Evolutionary conservation across 2,113 vertebrate genomes (phyloP).

Genomic region (Spermophilus dauricus): DNA sequence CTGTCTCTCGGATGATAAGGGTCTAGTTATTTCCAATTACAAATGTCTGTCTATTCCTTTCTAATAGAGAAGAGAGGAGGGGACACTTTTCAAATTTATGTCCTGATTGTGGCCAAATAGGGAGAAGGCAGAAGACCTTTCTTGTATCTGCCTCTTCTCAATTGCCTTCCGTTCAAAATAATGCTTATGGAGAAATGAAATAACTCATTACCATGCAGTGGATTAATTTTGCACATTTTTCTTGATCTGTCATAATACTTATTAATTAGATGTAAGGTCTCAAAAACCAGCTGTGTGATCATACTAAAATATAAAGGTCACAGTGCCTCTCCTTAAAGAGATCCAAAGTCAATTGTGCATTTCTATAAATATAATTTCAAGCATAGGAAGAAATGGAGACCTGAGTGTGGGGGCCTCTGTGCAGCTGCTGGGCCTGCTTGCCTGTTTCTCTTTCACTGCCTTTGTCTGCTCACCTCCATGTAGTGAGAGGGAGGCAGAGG

Average conservation of each 20-base stretch:
- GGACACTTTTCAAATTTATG: background rate
- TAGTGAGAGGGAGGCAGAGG: background rate
- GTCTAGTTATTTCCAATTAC: background rate
- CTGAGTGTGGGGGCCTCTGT: background rate
- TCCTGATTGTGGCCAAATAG: background rate
- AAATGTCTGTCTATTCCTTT: background rate
- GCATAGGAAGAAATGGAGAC: background rate
- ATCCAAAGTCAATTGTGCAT: background rate
- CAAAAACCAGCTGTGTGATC: accelerated
- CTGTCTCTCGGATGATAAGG: background rate
- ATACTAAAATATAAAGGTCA: background rate
- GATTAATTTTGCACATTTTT: background rate
- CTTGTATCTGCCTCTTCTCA: background rate
- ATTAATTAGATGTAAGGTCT: background rate
- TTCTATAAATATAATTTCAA: background rate
- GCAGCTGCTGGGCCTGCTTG: background rate
- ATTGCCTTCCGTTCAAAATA: background rate
- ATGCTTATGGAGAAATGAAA: background rate
- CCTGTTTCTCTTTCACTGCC: too few relatives aligned
- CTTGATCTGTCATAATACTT: background rate
- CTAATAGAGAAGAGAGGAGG: too few relatives aligned
- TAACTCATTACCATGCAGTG: background rate
- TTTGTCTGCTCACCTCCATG: background rate
- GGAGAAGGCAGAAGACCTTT: background rate
- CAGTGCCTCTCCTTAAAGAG: background rate